Conservation (phyloP, 1,140 invertebrate species). For the Drosophila paulistorum region DNA sequence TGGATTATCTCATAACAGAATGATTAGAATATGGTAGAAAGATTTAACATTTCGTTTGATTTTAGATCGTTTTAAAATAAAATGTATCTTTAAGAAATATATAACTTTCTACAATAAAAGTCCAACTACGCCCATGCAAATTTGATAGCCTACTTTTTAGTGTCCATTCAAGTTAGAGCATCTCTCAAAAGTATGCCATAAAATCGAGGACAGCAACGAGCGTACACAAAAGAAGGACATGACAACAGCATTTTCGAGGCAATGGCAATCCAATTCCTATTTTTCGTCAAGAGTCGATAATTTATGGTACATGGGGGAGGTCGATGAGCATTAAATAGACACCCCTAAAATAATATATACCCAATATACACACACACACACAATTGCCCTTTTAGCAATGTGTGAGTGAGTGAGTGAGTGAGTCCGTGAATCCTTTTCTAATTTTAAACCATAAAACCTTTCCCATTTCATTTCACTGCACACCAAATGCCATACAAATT, state of each 20-base stretch:
- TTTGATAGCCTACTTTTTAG: constrained; percentile 57
- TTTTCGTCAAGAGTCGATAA: constrained; percentile 66
- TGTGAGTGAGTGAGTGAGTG: background rate
- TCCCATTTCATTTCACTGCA: constrained; percentile 53
- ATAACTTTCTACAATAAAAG: background rate
- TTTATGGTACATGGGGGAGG: constrained; percentile 53
- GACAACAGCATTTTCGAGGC: background rate
- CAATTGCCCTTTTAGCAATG: background rate
- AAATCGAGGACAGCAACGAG: constrained; percentile 19
- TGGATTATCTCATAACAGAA: too few species aligned
- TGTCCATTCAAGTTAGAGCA: constrained; percentile 12
- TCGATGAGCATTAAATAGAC: constrained; percentile 22
- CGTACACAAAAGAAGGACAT: constrained; percentile 14
- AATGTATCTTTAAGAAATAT: too few species aligned
- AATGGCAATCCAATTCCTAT: constrained; percentile 29
- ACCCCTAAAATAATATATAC: background rate
- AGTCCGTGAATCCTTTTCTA: constrained; percentile 19
- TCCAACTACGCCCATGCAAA: constrained; percentile 50
- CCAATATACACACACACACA: constrained; percentile 21
- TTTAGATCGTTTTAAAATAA: too few species aligned
- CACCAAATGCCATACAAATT: constrained; percentile 19
- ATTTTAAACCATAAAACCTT: constrained; percentile 54
- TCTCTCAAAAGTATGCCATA: constrained; percentile 34
- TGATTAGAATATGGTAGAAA: too few species aligned
- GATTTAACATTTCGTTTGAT: too few species aligned